Base-by-base conservation (phyloP, 2,797 vertebrate species). In the Chelon labrosus region DNA sequence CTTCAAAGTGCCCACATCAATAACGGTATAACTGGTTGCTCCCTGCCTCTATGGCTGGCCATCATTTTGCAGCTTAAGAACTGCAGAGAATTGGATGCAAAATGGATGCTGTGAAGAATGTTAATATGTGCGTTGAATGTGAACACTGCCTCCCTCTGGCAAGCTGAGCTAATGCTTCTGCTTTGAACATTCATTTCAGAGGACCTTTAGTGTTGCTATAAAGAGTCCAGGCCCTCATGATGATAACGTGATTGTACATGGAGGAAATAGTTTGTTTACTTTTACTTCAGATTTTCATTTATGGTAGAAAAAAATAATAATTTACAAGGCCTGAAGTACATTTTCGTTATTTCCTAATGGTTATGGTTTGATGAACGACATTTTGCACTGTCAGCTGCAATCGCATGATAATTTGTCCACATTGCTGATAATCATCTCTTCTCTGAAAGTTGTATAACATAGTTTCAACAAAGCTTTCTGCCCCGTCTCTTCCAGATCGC, bases 71-170 rank as follows among this genome's bases (percentile, higher is more conserved):
- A 78, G 79, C 59, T 89, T 75, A 88, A 85, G 83, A 87, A 84
- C 85, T 87, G 85, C 79, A 82, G 72, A 85, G 82, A 86, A 91
- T 86, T 85, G 79, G 85, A 89, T 85, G 93, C 85, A 94, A 94
- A 93, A 94, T 94, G 93, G 93, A 92, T 90, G 90, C 93, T 91
- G 76, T 73, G 79, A 74, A 75, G 77, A 83, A 79, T 77, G 70
- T 72, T 65, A 69, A 85, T 35, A 35, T 63, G 55, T 78, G 65
- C 19, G 35, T 57, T 74, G 72, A 87, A 85, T 83, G 88, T 71
- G 65, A 83, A 87, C 83, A 89, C 87, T 88, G 89, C 90, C 92
- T 84, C 90, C 93, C 55, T 76, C 83, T 92, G 92, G 90, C 67
- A 59, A 67, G 63, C 51, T 10, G 20, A 70, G 71, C 50, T 38